Conservation (phyloP, 2,797 vertebrate genomes). For the Numenius phaeopus region DNA sequence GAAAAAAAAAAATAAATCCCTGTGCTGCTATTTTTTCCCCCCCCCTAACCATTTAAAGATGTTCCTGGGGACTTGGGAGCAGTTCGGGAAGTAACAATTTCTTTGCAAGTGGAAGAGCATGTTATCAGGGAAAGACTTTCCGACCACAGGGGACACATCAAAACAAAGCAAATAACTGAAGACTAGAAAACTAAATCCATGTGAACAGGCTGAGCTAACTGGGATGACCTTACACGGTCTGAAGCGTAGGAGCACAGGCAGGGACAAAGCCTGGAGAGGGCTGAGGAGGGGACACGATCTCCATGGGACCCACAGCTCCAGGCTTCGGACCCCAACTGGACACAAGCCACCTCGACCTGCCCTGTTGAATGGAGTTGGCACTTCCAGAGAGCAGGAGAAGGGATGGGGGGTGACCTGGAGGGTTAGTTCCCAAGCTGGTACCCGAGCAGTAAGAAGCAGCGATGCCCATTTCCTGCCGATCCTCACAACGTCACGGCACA, state of each 20-base stretch:
- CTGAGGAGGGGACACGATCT: accelerated
- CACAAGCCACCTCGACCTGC: background rate
- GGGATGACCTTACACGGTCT: background rate
- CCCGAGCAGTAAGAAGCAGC: background rate
- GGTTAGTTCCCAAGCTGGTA: background rate
- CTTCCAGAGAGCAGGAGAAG: background rate
- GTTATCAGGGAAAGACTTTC: background rate
- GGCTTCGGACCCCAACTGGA: accelerated
- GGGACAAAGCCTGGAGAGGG: background rate
- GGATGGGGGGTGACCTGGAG: accelerated
- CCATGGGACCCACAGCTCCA: accelerated
- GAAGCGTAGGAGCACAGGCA: accelerated
- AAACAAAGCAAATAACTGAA: background rate
- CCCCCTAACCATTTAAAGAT: background rate
- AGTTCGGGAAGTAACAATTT: background rate
- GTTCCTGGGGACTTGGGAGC: background rate
- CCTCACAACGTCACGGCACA: accelerated
- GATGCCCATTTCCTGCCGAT: accelerated
- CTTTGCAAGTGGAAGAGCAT: background rate
- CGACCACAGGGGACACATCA: background rate
- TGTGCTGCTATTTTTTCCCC: background rate
- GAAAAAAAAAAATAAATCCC: background rate
- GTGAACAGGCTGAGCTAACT: background rate
- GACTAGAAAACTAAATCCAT: background rate
- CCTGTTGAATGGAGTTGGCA: background rate